These are phyloP conservation scores for Martes flavigula DNA, from an alignment of 2,797 vertebrate genomes.

Conservation along the genomic window DNA sequence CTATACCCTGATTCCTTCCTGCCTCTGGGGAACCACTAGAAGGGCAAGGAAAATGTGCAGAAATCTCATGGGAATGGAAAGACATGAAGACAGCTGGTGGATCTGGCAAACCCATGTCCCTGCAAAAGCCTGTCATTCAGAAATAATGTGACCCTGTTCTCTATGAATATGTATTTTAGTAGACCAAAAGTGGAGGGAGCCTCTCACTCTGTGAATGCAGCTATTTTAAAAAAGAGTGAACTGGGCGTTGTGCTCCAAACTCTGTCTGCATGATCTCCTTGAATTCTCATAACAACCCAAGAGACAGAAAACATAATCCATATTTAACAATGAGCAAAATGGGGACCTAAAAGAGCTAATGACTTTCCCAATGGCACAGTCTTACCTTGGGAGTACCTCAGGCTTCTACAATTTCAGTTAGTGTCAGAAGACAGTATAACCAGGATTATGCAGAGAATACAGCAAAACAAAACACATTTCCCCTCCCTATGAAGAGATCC, in stretches of 20 bases:
- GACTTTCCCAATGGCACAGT: neutral
- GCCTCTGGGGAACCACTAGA: slow-evolving; percentile 21
- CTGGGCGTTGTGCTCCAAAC: neutral
- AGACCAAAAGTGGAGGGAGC: neutral
- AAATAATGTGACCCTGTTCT: slow-evolving; percentile 56
- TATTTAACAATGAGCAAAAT: neutral
- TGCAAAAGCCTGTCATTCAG: slow-evolving; percentile 38
- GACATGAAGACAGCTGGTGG: slow-evolving; percentile 53
- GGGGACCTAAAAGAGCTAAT: neutral
- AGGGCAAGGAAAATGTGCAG: slow-evolving; percentile 34
- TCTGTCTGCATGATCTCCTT: neutral
- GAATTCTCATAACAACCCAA: neutral
- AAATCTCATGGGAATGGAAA: slow-evolving; percentile 32
- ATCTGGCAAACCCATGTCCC: slow-evolving; percentile 16
- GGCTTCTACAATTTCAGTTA: neutral
- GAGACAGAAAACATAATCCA: neutral
- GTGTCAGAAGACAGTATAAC: neutral
- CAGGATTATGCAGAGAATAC: neutral
- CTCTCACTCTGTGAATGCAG: neutral
- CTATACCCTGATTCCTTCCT: slow-evolving; percentile 27
- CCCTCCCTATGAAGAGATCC: neutral
- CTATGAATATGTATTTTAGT: slow-evolving; percentile 38
- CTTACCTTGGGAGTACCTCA: neutral
- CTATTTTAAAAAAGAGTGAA: neutral
- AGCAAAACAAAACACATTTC: neutral